These are phyloP conservation scores for Gymnoscopelus braueri DNA, from an alignment of 2,797 vertebrate genomes.

Conservation along the genomic window DNA sequence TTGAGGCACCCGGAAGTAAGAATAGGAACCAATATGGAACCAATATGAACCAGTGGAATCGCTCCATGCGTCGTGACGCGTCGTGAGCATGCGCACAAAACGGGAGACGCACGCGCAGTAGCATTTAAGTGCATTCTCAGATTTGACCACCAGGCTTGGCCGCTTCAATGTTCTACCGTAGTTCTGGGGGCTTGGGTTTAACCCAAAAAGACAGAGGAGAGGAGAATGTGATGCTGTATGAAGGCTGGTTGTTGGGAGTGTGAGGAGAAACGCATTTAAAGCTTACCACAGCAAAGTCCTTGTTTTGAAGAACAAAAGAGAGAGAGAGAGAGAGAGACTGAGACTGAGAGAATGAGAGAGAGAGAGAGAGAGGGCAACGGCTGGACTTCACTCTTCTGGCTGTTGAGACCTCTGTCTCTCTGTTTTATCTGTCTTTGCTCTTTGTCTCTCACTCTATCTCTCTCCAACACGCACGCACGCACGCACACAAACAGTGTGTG, in stretches of 20 bases:
- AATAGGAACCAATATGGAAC: no score
- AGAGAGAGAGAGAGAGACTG: neutral
- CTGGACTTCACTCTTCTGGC: slow-evolving; percentile 17
- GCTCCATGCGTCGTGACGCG: no score
- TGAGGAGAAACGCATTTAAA: neutral
- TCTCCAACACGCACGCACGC: no score
- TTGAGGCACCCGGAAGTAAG: no score
- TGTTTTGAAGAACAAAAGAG: slow-evolving; percentile 18
- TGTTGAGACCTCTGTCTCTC: slow-evolving; percentile 8
- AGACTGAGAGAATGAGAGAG: slow-evolving; percentile 13
- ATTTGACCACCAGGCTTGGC: no score
- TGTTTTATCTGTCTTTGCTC: neutral
- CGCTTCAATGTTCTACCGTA: no score
- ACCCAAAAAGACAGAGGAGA: slow-evolving; percentile 3
- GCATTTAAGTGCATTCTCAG: no score
- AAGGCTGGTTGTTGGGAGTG: neutral
- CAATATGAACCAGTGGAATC: no score
- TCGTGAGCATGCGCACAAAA: no score
- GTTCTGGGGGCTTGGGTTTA: no score
- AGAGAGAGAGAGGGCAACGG: neutral
- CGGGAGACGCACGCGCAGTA: no score
- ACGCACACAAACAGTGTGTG: neutral
- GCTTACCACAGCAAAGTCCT: slow-evolving; percentile 13
- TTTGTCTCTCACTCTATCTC: neutral
- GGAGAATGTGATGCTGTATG: slow-evolving; percentile 1